These are phyloP conservation scores for Poecilia gillii DNA, from an alignment of 2,797 vertebrate genomes.

Conservation along the genomic window DNA sequence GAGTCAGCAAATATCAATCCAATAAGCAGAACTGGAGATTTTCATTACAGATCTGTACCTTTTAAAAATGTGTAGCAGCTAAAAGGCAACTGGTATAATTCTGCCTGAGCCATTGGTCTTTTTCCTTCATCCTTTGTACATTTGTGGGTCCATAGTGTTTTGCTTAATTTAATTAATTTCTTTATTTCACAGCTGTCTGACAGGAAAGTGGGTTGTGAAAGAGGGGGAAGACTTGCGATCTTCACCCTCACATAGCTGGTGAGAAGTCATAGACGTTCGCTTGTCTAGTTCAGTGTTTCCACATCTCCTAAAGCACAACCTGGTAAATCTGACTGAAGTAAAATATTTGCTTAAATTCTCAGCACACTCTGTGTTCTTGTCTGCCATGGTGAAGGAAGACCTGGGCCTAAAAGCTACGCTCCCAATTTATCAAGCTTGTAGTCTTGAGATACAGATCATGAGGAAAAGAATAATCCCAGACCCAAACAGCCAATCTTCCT, in stretches of 20 bases:
- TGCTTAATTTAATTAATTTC: too few relatives aligned
- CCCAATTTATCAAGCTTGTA: neutral
- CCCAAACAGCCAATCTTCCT: neutral
- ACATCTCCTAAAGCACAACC: neutral
- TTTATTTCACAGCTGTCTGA: too few relatives aligned
- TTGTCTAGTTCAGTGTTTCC: neutral
- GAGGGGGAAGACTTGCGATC: too few relatives aligned
- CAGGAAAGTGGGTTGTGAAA: too few relatives aligned
- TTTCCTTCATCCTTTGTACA: constrained; percentile 3
- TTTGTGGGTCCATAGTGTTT: constrained; percentile 7
- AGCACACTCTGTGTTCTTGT: neutral
- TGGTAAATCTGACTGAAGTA: neutral
- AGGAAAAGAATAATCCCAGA: neutral
- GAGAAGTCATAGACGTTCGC: neutral
- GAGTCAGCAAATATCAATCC: neutral
- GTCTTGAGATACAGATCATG: neutral
- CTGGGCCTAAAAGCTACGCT: neutral
- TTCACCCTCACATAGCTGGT: neutral
- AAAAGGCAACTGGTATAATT: neutral
- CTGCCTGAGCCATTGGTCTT: neutral
- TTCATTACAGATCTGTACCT: neutral
- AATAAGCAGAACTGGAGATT: neutral
- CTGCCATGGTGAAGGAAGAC: neutral
- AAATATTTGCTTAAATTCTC: neutral
- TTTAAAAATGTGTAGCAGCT: neutral